A percentile compares a stretch with the other conserved stretches of the same genome.
These are phyloP conservation scores for Cryptophagus acutangulus DNA, from an alignment of 2,888 invertebrate genomes.

Conservation along the genomic window DNA sequence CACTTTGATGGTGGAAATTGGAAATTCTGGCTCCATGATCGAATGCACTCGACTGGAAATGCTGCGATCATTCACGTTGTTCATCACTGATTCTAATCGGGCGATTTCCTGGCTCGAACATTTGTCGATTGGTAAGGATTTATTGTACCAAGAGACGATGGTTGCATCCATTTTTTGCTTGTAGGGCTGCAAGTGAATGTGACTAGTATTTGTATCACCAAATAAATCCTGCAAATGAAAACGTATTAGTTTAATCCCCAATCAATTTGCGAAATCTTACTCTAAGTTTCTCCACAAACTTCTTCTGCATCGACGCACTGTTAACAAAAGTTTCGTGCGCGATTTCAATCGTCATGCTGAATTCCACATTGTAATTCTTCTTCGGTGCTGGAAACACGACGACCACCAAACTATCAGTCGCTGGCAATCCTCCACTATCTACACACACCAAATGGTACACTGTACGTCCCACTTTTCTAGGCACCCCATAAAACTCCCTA, in stretches of 20 bases:
- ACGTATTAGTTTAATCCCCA: conserved; percentile 1
- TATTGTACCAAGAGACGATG: conserved; percentile 76
- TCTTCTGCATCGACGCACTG: conserved; percentile 68
- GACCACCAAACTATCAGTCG: conserved; percentile 74
- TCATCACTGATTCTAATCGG: conserved; percentile 64
- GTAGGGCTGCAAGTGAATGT: conserved; percentile 70
- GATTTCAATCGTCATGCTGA: conserved; percentile 72
- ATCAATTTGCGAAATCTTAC: conserved; percentile 25
- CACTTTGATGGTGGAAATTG: conserved; percentile 60
- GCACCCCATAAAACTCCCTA: conserved; percentile 83
- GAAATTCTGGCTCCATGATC: conserved; percentile 67
- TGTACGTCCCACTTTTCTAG: conserved; percentile 65
- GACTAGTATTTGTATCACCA: conserved; percentile 66
- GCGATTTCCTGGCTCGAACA: conserved; percentile 78
- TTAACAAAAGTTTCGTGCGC: conserved; percentile 60
- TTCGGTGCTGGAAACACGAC: conserved; percentile 63
- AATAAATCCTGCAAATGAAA: conserved; percentile 58
- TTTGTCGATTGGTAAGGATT: conserved; percentile 63
- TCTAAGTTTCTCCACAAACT: conserved; percentile 71
- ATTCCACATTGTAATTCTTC: conserved; percentile 68
- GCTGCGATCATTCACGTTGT: conserved; percentile 51
- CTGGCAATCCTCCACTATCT: conserved; percentile 68
- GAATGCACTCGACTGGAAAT: conserved; percentile 57
- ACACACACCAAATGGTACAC: conserved; percentile 75
- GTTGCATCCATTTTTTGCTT: conserved; percentile 58